Base-by-base conservation (phyloP, 2,888 invertebrate species). In the Lymantria dispar region DNA sequence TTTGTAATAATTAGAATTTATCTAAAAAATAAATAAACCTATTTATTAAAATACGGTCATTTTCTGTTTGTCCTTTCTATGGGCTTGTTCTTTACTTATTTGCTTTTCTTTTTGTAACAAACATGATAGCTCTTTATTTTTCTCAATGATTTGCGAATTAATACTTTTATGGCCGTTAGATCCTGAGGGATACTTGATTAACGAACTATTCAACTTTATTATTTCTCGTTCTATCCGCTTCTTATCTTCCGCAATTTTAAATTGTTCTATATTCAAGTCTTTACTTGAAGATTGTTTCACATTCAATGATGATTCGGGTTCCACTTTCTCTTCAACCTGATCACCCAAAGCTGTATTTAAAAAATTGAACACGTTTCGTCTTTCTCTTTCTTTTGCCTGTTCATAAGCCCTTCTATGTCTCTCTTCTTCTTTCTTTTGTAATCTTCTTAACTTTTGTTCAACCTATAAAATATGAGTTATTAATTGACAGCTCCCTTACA, bases 291-390 rank as follows among this genome's bases (percentile, higher is more conserved):
- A 92, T 53, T 92, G 85, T 64, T 91, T 92, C 3, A 92, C 74
- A 52, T 89, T 76, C 40, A 85, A 56, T 7, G 70, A 46, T 2
- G 69, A 42, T 43, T 68, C 69, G 31, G 62, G 54, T 9, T 69
- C 56, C 45, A 64, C 54, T 39, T 62, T 71, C 5, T 64, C 63
- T 2, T 76, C 78, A 1, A 60, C 33, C 58, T 78, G 86, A 62
- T 88, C 83, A 0, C 92, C 90, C 43, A 95, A 78, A 13, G 93
- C 93, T 46, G 91, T 89, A 70, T 97, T 97, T 22, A 97, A 92
- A 68, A 97, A 96, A 74, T 95, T 94, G 73, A 97, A 97, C 0
- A 97, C 94, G 73, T 96, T 94, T 43, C 91, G 88, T 58, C 92
- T 87, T 63, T 94, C 93, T 40, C 89, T 91, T 58, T 94, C 91